Evolutionary conservation across 2,113 vertebrate genomes (phyloP), one percentile per base, ranked within the genome.

Genomic region (Mola mola): DNA sequence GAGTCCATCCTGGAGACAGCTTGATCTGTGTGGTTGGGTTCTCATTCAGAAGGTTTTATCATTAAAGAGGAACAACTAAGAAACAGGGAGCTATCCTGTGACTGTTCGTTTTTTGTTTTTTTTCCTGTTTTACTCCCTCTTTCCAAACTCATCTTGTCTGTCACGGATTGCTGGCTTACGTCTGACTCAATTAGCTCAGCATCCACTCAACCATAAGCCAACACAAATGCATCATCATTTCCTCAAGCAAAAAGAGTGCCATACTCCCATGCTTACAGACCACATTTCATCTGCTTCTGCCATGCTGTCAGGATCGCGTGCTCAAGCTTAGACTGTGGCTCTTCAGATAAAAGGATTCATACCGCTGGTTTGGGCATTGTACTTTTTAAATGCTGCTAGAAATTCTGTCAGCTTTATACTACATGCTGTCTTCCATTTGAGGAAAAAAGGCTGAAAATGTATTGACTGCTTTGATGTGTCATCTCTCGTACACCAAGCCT

Each of bases 141-240:
- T 26, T 38, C 34, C 66, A 15, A 38, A 37, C 44, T 72, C 33
- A 15, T 29, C 37, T 58, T 37, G 44, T 11, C 44, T 34, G 71
- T 62, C 24, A 50, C 7, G 66, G 68, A 72, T 69, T 25, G 1
- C 34, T 53, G 61, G 37, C 41, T 64, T 33, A 42, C 22, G 38
- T 63, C 65, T 68, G 77, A 70, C 33, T 78, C 66, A 49, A 22
- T 11, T 46, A 51, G 53, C 72, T 66, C 33, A 72, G 56, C 55
- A 25, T 49, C 47, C 56, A 24, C 34, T 80, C 56, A 56, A 67
- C 78, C 57, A 8, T 75, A 53, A 65, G 49, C 37, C 26, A 43
- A 47, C 41, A 43, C 1, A 31, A 55, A 52, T 2, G n/a, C 73
- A 68, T 68, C 70, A 51, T 76, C 12, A 46, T 64, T 13, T 58